phyloP scores from a whole-genome alignment of 2,797 vertebrate genomes.

The Silurus lanzhouensis region DNA sequence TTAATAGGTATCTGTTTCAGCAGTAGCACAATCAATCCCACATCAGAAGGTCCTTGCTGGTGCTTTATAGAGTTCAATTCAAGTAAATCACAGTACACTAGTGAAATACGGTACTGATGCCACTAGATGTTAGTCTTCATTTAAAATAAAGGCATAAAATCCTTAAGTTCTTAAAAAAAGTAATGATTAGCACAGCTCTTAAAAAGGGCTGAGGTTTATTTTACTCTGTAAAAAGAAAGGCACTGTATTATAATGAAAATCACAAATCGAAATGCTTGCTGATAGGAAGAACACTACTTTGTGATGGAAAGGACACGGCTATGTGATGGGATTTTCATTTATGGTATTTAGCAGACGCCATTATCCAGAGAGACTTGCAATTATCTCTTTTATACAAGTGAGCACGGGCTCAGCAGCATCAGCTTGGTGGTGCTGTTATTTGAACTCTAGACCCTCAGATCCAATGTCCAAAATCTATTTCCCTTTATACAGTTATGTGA shows the following conservation, averaged over 20 bases:
- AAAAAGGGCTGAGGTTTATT: background rate
- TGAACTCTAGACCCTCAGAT: no score
- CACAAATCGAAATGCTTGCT: background rate
- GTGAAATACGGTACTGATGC: background rate
- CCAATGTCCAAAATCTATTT: no score
- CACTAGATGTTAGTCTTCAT: background rate
- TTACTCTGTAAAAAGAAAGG: background rate
- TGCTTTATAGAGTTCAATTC: background rate
- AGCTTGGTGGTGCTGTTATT: no score
- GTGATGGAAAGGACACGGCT: background rate
- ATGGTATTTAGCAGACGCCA: no score
- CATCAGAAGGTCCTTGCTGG: background rate
- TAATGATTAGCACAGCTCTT: background rate
- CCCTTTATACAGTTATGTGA: background rate
- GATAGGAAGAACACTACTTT: background rate
- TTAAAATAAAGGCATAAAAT: background rate
- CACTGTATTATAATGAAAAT: background rate
- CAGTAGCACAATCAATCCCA: background rate
- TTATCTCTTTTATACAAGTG: no score
- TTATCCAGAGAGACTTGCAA: no score
- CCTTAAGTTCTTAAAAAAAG: background rate
- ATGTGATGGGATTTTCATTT: background rate
- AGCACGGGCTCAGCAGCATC: no score
- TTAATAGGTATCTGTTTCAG: background rate
- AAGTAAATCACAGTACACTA: background rate